Percentiles rank a stretch among this genome's conserved stretches.
Conservation (phyloP, 2,797 vertebrate species). For the Ceryle rudis region DNA sequence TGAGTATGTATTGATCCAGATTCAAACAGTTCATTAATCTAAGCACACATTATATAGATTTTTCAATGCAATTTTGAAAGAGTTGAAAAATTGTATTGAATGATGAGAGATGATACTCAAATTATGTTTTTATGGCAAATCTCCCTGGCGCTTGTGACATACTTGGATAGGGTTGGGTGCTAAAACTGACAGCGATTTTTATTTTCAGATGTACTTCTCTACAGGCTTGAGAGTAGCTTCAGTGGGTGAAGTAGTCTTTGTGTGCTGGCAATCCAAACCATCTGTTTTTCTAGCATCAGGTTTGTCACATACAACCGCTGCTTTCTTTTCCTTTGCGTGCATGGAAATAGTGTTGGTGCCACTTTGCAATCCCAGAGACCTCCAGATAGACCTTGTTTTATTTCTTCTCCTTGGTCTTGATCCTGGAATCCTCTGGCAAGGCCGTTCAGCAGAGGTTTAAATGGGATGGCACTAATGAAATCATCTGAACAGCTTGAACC, state of each 20-base stretch:
- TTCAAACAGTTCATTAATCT: constrained; percentile 89
- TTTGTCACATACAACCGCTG: background rate
- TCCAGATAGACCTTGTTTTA: background rate
- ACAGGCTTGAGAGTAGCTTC: constrained; percentile 20
- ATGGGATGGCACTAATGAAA: background rate
- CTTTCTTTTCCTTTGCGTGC: background rate
- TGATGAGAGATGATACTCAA: constrained; percentile 83
- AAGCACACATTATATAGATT: constrained; percentile 86
- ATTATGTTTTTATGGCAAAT: constrained; percentile 79
- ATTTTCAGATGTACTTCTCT: constrained; percentile 41
- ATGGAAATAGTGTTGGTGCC: background rate
- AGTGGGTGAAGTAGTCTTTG: constrained; percentile 2
- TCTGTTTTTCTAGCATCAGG: background rate
- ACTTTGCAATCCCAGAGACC: background rate
- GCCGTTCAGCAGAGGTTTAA: background rate
- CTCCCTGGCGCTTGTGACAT: constrained; percentile 49
- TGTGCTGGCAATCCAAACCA: constrained; percentile 6
- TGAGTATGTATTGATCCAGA: constrained; percentile 82
- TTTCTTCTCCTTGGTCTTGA: background rate
- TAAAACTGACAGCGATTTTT: background rate
- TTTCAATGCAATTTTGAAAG: constrained; percentile 85
- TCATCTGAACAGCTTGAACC: background rate
- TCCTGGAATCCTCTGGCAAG: background rate
- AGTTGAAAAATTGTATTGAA: constrained; percentile 84
- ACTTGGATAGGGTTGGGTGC: background rate